A percentile compares a stretch with the other conserved stretches of the same genome.
Conservation (phyloP, 2,797 vertebrate species). For the Hozukius guyotensis region DNA sequence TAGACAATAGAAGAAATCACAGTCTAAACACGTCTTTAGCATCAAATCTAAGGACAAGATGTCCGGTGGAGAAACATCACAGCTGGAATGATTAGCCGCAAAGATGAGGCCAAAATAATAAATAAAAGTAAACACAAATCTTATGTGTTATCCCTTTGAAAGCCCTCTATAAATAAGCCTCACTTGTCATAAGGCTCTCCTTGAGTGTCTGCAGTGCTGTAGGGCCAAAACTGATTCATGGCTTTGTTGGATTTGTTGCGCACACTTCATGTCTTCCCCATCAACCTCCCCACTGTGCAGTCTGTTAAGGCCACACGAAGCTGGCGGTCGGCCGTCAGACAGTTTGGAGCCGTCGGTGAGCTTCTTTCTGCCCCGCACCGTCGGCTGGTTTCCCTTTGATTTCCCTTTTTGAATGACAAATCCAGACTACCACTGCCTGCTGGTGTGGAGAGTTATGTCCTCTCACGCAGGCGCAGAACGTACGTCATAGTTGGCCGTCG, state of each 20-base stretch:
- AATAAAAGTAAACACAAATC: not conserved
- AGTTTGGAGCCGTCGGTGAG: no score
- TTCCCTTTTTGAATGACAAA: no score
- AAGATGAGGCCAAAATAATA: not conserved
- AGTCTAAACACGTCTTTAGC: not conserved
- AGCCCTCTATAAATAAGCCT: constrained; percentile 6
- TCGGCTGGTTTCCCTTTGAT: no score
- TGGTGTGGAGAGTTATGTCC: no score
- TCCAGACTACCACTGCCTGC: no score
- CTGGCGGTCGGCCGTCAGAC: no score
- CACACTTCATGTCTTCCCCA: constrained; percentile 9
- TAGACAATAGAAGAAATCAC: not conserved
- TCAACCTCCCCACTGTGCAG: not conserved
- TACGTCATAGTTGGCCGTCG: no score
- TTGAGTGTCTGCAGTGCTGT: constrained; percentile 4
- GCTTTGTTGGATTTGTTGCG: not conserved
- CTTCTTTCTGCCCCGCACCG: no score
- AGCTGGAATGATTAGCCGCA: not conserved
- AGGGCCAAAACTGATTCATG: constrained; percentile 20
- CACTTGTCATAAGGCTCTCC: not conserved
- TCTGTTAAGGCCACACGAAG: not conserved
- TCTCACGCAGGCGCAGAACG: no score
- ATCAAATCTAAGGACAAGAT: not conserved
- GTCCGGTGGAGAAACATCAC: not conserved
- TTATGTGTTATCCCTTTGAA: not conserved